Percentiles rank a stretch among this genome's conserved stretches.
phyloP scores from a whole-genome alignment of 2,888 invertebrate species.

The Tetragnatha montana region DNA sequence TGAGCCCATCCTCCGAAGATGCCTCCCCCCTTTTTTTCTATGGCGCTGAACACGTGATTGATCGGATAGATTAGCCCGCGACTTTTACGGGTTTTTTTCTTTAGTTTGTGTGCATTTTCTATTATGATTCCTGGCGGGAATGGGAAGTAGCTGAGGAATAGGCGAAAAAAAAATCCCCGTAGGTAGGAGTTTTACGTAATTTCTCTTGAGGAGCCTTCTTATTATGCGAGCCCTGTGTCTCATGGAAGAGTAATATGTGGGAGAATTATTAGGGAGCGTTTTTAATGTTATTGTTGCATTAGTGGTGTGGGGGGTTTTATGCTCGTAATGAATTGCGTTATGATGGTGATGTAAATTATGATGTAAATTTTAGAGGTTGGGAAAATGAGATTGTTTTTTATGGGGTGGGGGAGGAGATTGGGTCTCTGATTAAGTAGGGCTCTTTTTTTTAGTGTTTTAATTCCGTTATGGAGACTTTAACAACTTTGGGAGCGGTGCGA shows the following conservation, averaged over 20 bases:
- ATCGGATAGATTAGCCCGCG: conserved; percentile 56
- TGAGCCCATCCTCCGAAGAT: conserved; percentile 32
- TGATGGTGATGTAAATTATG: conserved; percentile 36
- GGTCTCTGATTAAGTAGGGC: not conserved
- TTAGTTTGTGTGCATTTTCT: conserved; percentile 1
- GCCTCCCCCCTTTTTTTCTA: conserved; percentile 14
- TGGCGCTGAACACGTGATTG: conserved; percentile 37
- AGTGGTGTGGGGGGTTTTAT: not conserved
- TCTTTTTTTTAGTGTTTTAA: not conserved
- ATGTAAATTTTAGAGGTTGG: conserved; percentile 39
- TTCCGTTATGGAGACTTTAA: too few species aligned
- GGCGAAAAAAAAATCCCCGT: conserved; percentile 1
- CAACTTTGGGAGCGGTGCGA: too few species aligned
- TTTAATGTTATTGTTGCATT: conserved; percentile 2
- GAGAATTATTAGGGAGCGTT: conserved; percentile 22
- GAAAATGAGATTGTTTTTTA: conserved; percentile 5
- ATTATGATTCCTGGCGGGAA: conserved; percentile 1
- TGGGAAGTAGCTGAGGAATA: conserved; percentile 16
- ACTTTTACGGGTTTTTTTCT: conserved; percentile 3
- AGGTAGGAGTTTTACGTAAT: conserved; percentile 35
- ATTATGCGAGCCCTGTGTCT: conserved; percentile 26
- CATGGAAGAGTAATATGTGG: not conserved
- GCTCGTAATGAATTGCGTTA: conserved; percentile 43
- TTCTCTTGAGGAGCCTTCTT: conserved; percentile 2
- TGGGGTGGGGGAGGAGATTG: conserved; percentile 31